Evolutionary conservation across 2,113 vertebrate species (phyloP), one percentile per base, ranked within the genome.

Genomic region (Gobius niger): DNA sequence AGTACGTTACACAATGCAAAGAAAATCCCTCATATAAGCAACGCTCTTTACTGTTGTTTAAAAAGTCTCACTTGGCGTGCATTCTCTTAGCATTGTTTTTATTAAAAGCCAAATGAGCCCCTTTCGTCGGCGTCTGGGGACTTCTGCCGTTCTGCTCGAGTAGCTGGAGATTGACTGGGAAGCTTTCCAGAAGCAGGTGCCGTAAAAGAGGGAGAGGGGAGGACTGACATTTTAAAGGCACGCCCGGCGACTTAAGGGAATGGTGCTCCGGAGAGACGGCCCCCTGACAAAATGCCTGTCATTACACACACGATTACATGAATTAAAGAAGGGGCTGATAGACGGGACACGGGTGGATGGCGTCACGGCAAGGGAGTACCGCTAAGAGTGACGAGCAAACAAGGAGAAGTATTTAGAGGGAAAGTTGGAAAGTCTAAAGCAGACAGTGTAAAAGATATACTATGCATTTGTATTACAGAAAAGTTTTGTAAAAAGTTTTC

Each of bases 321-420:
- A 81, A 73, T 88, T 63, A 81, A 77, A 81, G 46, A 56, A 46
- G 57, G 0, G 44, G 42, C 80, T 71, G 69, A n/a, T 34, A 34
- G 13, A 4, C 34, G 44, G 49, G 65, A 75, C 80, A 50, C 9
- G 16, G 75, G 75, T 63, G 46, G 69, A 83, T 41, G 65, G 63
- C 14, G 40, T 34, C 9, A 68, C 44, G 61, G 59, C 34, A 51
- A 56, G 60, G 51, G 52, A 6, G 34, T 16, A 59, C 51, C 52
- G 14, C 7, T 47, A 49, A 47, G 47, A 65, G 18, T 24, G 53
- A n/a, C 53, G 68, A 40, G 40, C 51, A 13, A 76, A 56, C 63
- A 57, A 63, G 47, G 60, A 65, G 59, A 63, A 51, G 56, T 59
- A 66, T 59, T 68, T 40, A 0, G 14, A 0, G 46, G 47, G 18